Conservation (phyloP, 2,888 invertebrate genomes). For the Abscondita cerata region DNA sequence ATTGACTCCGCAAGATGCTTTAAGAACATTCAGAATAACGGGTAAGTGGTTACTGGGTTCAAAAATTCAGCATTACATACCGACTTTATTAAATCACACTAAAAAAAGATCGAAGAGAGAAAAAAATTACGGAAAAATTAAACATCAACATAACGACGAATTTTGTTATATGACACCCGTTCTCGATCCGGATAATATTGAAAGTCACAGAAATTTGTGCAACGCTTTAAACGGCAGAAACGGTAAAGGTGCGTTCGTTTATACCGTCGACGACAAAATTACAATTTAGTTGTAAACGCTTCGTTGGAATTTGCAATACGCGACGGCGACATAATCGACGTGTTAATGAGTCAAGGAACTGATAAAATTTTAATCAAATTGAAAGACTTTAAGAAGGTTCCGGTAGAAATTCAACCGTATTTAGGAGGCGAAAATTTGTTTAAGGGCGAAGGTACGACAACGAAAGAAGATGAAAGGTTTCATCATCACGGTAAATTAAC, state of each 20-base stretch:
- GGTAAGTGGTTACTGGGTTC: slow-evolving; percentile 77
- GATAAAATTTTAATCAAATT: slow-evolving; percentile 77
- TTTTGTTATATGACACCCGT: slow-evolving; percentile 79
- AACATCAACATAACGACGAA: slow-evolving; percentile 71
- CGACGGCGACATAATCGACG: slow-evolving; percentile 78
- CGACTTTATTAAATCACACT: slow-evolving; percentile 67
- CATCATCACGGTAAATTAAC: slow-evolving; percentile 65
- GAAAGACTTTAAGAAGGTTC: slow-evolving; percentile 77
- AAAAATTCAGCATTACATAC: slow-evolving; percentile 82
- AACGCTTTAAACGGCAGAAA: slow-evolving; percentile 68
- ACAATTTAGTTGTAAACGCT: slow-evolving; percentile 77
- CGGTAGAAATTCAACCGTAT: slow-evolving; percentile 58
- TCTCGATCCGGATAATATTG: slow-evolving; percentile 69
- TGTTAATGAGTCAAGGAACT: slow-evolving; percentile 77
- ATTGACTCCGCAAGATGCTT: slow-evolving; percentile 82
- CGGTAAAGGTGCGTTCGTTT: slow-evolving; percentile 70
- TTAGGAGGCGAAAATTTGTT: slow-evolving; percentile 59
- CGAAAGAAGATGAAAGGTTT: slow-evolving; percentile 62
- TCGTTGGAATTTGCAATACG: slow-evolving; percentile 77
- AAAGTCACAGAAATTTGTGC: slow-evolving; percentile 68
- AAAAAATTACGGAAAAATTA: slow-evolving; percentile 68
- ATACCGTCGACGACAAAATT: slow-evolving; percentile 77
- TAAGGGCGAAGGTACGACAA: slow-evolving; percentile 75
- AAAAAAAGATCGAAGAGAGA: slow-evolving; percentile 54
- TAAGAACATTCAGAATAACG: slow-evolving; percentile 80